These are phyloP conservation scores for Lochmaea capreae DNA, from an alignment of 2,888 invertebrate genomes.

Conservation along the genomic window DNA sequence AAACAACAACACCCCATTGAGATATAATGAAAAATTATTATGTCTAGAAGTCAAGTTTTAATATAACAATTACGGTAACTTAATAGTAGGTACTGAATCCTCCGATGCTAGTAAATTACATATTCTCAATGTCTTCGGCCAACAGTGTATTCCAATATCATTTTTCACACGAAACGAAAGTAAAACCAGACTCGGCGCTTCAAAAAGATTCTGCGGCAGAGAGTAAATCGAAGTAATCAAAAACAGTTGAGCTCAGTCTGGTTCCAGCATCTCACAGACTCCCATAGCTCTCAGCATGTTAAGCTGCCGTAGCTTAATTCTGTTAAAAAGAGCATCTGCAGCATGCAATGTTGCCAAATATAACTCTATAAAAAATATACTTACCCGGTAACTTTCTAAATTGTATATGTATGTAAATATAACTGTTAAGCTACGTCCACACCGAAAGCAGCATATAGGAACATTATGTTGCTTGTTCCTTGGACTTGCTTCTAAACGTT, in stretches of 20 bases:
- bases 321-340: slow-evolving; percentile 56
- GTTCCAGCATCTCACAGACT: slow-evolving; percentile 38
- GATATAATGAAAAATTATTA: background rate
- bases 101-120: background rate
- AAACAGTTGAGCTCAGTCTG: slow-evolving; percentile 42
- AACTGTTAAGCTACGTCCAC: too few relatives aligned
- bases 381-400: too few relatives aligned
- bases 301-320: slow-evolving; percentile 58
- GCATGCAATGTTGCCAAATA: slow-evolving; percentile 27
- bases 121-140: background rate
- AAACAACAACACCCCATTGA: too few relatives aligned
- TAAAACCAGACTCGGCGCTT: background rate
- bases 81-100: background rate
- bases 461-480: too few relatives aligned
- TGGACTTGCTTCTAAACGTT: too few relatives aligned
- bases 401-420: too few relatives aligned
- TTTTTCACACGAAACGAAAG: slow-evolving; percentile 7
- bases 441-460: too few relatives aligned
- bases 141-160: background rate
- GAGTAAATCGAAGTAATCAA: slow-evolving; percentile 34
- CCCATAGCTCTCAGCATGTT: slow-evolving; percentile 55
- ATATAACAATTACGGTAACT: background rate
- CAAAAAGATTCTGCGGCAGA: slow-evolving; percentile 13
- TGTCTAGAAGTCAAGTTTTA: background rate
- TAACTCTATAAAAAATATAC: background rate